phyloP scores from a whole-genome alignment of 2,113 vertebrate genomes.

The Pipa parva region DNA sequence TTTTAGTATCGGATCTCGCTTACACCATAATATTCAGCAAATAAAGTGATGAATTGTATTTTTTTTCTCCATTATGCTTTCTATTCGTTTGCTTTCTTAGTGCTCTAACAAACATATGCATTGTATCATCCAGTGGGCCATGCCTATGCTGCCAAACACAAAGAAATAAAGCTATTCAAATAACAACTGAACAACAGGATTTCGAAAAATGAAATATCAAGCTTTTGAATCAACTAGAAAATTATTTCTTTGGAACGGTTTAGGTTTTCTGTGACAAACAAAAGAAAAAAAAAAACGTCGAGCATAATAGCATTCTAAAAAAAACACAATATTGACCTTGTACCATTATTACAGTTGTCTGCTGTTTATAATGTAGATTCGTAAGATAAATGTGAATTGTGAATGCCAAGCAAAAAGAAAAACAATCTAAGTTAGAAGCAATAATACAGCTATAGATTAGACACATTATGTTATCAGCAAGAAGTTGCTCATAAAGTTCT shows the following conservation, averaged over 20 bases:
- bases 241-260: neutral
- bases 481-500: neutral
- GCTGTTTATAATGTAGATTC: neutral
- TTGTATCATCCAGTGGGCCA: too few relatives aligned
- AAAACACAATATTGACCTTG: slow-evolving; percentile 1
- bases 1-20: too few relatives aligned
- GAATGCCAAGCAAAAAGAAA: slow-evolving; percentile 4
- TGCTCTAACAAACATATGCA: too few relatives aligned
- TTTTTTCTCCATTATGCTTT: too few relatives aligned
- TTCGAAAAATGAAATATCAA: neutral
- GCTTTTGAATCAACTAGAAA: neutral
- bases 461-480: slow-evolving; percentile 12
- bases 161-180: too few relatives aligned
- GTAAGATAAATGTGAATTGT: slow-evolving; percentile 7
- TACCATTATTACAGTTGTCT: neutral
- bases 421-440: slow-evolving; percentile 5
- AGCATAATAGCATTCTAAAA: slow-evolving; percentile 2
- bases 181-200: neutral
- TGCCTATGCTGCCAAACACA: too few relatives aligned
- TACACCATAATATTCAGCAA: too few relatives aligned
- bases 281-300: neutral
- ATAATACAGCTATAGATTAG: slow-evolving; percentile 24
- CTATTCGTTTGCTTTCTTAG: too few relatives aligned
- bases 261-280: neutral
- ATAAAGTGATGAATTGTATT: too few relatives aligned